Evolutionary conservation across 53 echinoderm and acorn worm species (phyloP).

Genomic region (Paracentrotus lividus): DNA sequence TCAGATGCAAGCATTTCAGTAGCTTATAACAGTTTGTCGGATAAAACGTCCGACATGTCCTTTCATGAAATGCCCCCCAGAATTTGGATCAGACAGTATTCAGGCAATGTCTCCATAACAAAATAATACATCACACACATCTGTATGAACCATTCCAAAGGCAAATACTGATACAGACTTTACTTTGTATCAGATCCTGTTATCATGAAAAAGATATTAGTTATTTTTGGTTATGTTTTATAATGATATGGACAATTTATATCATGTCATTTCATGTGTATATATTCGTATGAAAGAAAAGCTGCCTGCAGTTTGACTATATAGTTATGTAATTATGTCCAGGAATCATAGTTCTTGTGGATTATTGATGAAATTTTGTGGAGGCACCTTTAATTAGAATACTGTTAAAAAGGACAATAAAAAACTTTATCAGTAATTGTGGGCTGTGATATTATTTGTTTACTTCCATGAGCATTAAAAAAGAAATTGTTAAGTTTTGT

Average conservation of each 20-base stretch:
- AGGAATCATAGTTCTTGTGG: not conserved
- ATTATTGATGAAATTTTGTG: slow-evolving; percentile 4
- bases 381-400: slow-evolving; percentile 4
- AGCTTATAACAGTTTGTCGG: too few species aligned
- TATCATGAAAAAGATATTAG: not conserved
- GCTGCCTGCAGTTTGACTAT: slow-evolving; percentile 25
- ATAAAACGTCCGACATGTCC: too few species aligned
- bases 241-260: slow-evolving; percentile 27
- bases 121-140: not conserved
- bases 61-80: too few species aligned
- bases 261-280: not conserved
- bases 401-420: not conserved
- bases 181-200: not conserved
- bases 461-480: not conserved
- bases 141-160: slow-evolving; percentile 4
- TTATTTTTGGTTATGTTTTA: not conserved
- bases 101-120: not conserved
- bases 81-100: not conserved
- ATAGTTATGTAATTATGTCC: slow-evolving; percentile 17
- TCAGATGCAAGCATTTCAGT: too few species aligned
- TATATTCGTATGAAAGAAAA: slow-evolving; percentile 25
- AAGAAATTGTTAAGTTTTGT: not conserved
- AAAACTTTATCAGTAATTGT: slow-evolving; percentile 7
- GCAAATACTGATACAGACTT: not conserved
- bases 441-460: not conserved